These are phyloP conservation scores for Lethenteron reissneri DNA, from an alignment of 2,113 vertebrate genomes.

Conservation along the genomic window DNA sequence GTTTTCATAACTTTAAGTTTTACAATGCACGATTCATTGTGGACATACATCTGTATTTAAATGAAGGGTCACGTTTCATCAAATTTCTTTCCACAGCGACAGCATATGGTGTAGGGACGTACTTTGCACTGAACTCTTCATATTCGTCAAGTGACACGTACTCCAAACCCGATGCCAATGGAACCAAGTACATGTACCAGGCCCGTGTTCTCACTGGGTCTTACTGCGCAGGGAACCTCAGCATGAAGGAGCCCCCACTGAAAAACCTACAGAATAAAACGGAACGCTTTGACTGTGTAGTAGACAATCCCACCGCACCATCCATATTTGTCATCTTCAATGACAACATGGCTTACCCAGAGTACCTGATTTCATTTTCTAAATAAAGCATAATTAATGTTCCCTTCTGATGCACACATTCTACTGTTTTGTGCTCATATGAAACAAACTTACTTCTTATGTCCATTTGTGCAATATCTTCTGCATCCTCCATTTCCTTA, in stretches of 20 bases:
- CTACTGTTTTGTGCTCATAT: no score
- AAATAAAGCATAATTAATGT: no score
- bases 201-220: constrained; percentile 22
- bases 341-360: constrained; percentile 27
- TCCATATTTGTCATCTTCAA: constrained; percentile 28
- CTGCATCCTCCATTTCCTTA: no score
- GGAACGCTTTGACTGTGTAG: constrained; percentile 23
- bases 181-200: constrained; percentile 23
- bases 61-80: no score
- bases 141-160: constrained; percentile 17
- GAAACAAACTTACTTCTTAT: no score
- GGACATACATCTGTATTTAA: no score
- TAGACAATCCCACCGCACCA: constrained; percentile 16
- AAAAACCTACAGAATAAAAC: constrained; percentile 9
- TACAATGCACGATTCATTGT: no score
- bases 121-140: constrained; percentile 23
- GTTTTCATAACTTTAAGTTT: no score
- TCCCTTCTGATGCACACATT: no score
- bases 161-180: constrained; percentile 15
- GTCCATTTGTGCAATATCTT: no score
- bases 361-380: constrained; percentile 28
- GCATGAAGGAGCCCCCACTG: constrained; percentile 18
- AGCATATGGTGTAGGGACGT: constrained; percentile 16
- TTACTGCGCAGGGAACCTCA: constrained; percentile 8
- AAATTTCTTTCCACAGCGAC: constrained; percentile 14